phyloP scores from a whole-genome alignment of 2,888 invertebrate species.

The Anthoptus insignis region DNA sequence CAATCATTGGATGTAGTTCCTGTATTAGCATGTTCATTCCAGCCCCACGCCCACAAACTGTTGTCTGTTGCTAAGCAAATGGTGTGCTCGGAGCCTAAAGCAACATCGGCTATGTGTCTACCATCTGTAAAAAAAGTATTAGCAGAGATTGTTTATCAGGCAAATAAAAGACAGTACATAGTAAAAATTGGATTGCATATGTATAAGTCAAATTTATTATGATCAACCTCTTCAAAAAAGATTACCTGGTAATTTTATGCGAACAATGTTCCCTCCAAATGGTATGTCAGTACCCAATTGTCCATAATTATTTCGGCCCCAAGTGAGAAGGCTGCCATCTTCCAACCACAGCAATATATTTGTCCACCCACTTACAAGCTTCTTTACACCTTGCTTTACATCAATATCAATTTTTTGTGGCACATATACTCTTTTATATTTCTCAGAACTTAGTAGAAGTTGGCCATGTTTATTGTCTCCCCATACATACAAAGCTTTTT shows the following conservation, averaged over 20 bases:
- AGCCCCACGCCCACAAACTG: constrained; percentile 93
- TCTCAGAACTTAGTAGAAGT: constrained; percentile 86
- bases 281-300: constrained; percentile 88
- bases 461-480: constrained; percentile 96
- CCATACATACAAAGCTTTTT: constrained; percentile 90
- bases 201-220: no score
- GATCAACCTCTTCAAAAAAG: no score
- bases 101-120: constrained; percentile 84
- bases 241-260: constrained; percentile 73
- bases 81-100: constrained; percentile 94
- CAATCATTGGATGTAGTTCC: constrained; percentile 84
- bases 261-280: constrained; percentile 65
- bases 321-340: constrained; percentile 88
- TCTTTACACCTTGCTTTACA: constrained; percentile 84
- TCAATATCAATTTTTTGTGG: constrained; percentile 86
- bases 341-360: constrained; percentile 90
- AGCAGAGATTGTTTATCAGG: no score
- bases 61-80: constrained; percentile 89
- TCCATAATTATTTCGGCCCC: constrained; percentile 94
- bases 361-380: constrained; percentile 92
- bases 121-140: constrained; percentile 73
- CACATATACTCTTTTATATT: constrained; percentile 80
- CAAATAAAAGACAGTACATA: no score
- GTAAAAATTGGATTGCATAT: no score
- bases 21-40: constrained; percentile 97